phyloP scores from a whole-genome alignment of 2,888 invertebrate genomes.

The Sphaerophoria rueppellii region DNA sequence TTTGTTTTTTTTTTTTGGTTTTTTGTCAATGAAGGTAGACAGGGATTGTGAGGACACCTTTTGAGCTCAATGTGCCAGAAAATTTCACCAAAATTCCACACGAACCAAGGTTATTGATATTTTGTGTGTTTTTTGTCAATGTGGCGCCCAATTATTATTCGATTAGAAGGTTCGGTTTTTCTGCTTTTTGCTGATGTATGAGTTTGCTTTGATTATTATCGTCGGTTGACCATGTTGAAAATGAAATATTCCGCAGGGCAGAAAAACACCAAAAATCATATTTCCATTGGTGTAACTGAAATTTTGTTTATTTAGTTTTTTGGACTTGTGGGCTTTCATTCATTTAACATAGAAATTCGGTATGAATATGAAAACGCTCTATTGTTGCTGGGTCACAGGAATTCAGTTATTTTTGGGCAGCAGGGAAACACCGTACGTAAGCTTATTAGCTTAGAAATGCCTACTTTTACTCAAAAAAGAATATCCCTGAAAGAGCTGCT shows the following conservation, averaged over 20 bases:
- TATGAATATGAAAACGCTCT: too few relatives aligned
- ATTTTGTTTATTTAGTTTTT: too few relatives aligned
- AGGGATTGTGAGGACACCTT: neutral
- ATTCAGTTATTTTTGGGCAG: too few relatives aligned
- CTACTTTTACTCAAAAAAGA: too few relatives aligned
- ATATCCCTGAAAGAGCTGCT: too few relatives aligned
- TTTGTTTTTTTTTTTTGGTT: neutral
- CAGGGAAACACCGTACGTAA: too few relatives aligned
- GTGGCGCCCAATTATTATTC: conserved; percentile 1
- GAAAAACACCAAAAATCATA: too few relatives aligned
- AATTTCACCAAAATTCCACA: neutral
- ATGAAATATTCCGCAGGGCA: neutral
- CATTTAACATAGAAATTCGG: too few relatives aligned
- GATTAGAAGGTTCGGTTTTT: neutral
- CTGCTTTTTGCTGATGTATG: neutral
- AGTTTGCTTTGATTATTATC: neutral
- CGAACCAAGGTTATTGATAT: conserved; percentile 7
- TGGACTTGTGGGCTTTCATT: neutral
- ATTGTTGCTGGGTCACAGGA: too few relatives aligned
- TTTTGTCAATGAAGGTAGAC: neutral
- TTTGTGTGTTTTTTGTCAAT: neutral
- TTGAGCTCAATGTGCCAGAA: neutral
- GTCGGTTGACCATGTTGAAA: neutral
- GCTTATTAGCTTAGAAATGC: too few relatives aligned
- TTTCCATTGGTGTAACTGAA: too few relatives aligned